phyloP scores from a whole-genome alignment of 1,140 invertebrate species.

The Druon quercuslanigerum region DNA sequence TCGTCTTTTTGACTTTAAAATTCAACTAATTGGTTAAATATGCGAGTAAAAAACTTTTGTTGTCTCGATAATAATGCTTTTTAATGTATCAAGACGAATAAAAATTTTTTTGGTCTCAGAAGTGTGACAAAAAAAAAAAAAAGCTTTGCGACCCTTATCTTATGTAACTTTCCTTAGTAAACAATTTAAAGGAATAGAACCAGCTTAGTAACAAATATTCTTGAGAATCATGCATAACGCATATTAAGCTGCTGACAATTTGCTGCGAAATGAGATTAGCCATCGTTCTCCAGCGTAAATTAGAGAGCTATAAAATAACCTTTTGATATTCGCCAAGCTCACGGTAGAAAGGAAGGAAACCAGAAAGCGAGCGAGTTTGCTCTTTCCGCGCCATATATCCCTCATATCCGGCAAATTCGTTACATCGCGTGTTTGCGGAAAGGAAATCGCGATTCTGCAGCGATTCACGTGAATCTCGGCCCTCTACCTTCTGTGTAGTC shows the following conservation, averaged over 20 bases:
- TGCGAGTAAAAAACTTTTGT: too few relatives aligned
- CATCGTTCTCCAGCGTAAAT: not conserved
- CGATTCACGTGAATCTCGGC: conserved; percentile 15
- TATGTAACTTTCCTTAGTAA: too few relatives aligned
- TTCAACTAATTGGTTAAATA: too few relatives aligned
- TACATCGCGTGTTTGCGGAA: conserved; percentile 43
- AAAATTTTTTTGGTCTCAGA: too few relatives aligned
- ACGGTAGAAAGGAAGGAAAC: conserved; percentile 21
- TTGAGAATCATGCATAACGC: not conserved
- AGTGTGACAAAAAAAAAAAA: too few relatives aligned
- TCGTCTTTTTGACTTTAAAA: too few relatives aligned
- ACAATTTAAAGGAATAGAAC: too few relatives aligned
- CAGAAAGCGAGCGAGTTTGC: conserved; percentile 29
- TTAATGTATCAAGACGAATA: too few relatives aligned
- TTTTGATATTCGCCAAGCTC: conserved; percentile 23
- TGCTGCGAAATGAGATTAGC: not conserved
- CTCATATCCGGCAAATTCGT: conserved; percentile 30
- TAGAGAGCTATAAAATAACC: conserved; percentile 20
- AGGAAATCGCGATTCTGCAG: conserved; percentile 38
- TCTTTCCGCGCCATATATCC: conserved; percentile 31
- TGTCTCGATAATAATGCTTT: too few relatives aligned
- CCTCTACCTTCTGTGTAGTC: conserved; percentile 4
- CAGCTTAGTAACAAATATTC: too few relatives aligned
- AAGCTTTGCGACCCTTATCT: too few relatives aligned
- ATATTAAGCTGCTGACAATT: not conserved